Evolutionary conservation across 2,888 invertebrate species (phyloP).

Genomic region (Netelia inedita): DNA sequence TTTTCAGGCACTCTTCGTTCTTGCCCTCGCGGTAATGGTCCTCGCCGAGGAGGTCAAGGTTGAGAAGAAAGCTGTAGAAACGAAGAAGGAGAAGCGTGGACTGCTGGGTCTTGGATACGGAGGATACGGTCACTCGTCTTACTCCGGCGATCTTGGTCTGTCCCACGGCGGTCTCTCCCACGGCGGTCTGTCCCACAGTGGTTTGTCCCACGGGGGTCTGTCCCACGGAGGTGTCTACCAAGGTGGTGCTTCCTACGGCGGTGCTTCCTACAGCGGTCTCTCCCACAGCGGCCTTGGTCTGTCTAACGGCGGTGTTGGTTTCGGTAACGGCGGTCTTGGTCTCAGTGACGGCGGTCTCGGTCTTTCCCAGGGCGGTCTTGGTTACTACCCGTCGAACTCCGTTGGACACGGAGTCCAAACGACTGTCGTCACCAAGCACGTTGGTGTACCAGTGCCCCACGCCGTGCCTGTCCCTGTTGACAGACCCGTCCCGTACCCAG

Average conservation of each 20-base stretch:
- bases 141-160: constrained; percentile 53
- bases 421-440: constrained; percentile 86
- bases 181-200: constrained; percentile 47
- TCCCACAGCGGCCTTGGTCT: neutral
- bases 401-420: constrained; percentile 79
- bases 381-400: constrained; percentile 47
- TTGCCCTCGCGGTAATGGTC: constrained; percentile 83
- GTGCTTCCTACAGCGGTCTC: constrained; percentile 55
- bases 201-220: neutral
- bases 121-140: constrained; percentile 71
- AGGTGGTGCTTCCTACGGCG: neutral
- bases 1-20: constrained; percentile 81
- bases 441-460: constrained; percentile 86
- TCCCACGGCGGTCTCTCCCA: constrained; percentile 27
- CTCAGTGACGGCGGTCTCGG: neutral
- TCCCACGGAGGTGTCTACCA: constrained; percentile 55
- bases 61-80: constrained; percentile 68
- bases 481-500: constrained; percentile 85
- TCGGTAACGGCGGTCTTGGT: constrained; percentile 46
- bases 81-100: constrained; percentile 79
- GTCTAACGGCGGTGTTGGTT: constrained; percentile 38
- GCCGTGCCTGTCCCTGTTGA: constrained; percentile 86
- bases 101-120: constrained; percentile 78
- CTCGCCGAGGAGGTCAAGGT: constrained; percentile 79
- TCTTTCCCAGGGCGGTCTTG: constrained; percentile 8